Base-by-base conservation (phyloP, 2,888 invertebrate genomes). In the Synanthedon myopaeformis region DNA sequence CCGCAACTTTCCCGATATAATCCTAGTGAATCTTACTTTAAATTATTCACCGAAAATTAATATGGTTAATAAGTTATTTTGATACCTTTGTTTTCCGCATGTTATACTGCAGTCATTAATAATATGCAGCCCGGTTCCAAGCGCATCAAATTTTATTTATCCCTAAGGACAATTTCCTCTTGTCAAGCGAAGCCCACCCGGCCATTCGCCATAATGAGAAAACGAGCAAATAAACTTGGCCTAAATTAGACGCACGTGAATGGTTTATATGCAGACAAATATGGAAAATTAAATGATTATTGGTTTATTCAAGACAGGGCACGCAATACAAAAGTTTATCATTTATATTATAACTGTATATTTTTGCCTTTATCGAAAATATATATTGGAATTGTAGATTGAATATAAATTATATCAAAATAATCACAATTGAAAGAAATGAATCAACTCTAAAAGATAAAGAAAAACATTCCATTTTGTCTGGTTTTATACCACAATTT, bases 141-240 rank as follows among this genome's bases (percentile, higher is more conserved):
- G 60, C 65, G 68, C 77, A 71, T 82, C 74, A 77, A 83, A 83
- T 82, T 84, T 82, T 81, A 83, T 82, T 82, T 78, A 76, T 80
- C 82, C 75, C 70, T 67, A 63, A 72, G 74, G 77, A 82, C 81
- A 79, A 81, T 84, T 83, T 84, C 85, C 83, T 84, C 80, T 76
- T 79, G 81, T 82, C 79, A 80, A 76, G 65, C 69, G 74, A 61
- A 70, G 84, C 79, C 84, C 84, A 84, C 84, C 84, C 84, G 82
- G 76, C 75, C 74, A 73, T 81, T 78, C 70, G 70, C 71, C 72
- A 74, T 79, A 78, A 79, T 74, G 78, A 82, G 74, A 84, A 84
- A 81, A 82, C 78, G 79, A 84, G 77, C 61, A 81, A 82, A 76
- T 76, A 76, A 76, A 81, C 76, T 71, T 67, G 71, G 74, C 70